Evolutionary conservation across 2,797 vertebrate genomes (phyloP).

Genomic region (Bradypus variegatus): DNA sequence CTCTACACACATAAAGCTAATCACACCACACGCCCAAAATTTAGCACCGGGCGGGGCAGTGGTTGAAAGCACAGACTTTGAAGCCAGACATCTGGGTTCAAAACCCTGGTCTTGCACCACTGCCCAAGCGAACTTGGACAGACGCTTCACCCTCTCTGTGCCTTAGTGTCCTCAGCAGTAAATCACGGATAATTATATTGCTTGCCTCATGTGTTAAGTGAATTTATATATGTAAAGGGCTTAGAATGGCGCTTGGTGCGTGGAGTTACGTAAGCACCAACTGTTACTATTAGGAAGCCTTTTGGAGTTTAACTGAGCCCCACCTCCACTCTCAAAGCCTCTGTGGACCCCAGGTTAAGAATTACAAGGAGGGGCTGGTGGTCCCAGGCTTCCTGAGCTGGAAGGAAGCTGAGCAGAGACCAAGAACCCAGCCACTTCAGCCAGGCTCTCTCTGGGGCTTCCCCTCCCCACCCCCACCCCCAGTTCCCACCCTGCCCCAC

Average conservation of each 20-base stretch:
- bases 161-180: background rate
- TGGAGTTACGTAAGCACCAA: slow-evolving; percentile 36
- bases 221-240: background rate
- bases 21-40: background rate
- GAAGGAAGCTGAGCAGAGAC: background rate
- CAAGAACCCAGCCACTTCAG: background rate
- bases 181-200: background rate
- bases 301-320: background rate
- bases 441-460: slow-evolving; percentile 31
- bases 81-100: background rate
- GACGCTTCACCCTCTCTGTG: background rate
- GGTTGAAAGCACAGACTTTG: background rate
- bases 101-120: background rate
- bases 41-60: background rate
- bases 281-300: slow-evolving; percentile 28
- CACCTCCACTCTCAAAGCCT: background rate
- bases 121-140: background rate
- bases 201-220: background rate
- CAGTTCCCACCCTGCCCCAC: slow-evolving; percentile 57
- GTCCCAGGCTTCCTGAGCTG: background rate
- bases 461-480: background rate
- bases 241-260: background rate
- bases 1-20: background rate
- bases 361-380: background rate
- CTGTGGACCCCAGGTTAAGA: background rate